Conservation (phyloP, 1,140 invertebrate species). For the Orchestia grillus region DNA sequence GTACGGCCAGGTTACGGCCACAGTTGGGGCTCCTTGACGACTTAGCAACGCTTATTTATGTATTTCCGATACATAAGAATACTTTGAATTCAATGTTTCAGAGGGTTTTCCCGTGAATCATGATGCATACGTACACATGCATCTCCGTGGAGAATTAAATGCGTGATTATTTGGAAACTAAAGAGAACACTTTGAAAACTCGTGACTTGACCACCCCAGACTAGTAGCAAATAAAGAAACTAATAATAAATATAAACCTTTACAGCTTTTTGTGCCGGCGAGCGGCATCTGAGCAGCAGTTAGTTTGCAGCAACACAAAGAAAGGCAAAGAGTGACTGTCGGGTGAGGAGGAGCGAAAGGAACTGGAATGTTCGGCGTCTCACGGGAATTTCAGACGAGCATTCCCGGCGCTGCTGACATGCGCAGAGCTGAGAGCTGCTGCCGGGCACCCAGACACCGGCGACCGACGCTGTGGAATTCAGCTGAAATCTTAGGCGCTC, state of each 20-base stretch:
- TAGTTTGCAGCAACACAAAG: not conserved
- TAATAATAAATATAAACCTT: not conserved
- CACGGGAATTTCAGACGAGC: not conserved
- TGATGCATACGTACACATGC: not conserved
- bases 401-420: slow-evolving; percentile 11
- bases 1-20: not conserved
- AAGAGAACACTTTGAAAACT: not conserved
- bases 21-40: not conserved
- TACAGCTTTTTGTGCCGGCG: not conserved
- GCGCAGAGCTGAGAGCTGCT: not conserved
- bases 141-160: not conserved
- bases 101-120: not conserved
- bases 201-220: not conserved
- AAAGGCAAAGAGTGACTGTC: not conserved
- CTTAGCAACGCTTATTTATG: not conserved
- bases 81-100: not conserved
- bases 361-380: slow-evolving; percentile 13
- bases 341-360: not conserved
- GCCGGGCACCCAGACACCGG: not conserved
- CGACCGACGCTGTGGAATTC: not conserved
- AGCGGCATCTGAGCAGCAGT: not conserved
- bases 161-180: not conserved
- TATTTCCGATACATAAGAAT: not conserved
- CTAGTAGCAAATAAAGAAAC: not conserved
- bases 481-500: not conserved